Evolutionary conservation across 2,113 vertebrate genomes (phyloP).

Genomic region (Xiphorhynchus elegans): DNA sequence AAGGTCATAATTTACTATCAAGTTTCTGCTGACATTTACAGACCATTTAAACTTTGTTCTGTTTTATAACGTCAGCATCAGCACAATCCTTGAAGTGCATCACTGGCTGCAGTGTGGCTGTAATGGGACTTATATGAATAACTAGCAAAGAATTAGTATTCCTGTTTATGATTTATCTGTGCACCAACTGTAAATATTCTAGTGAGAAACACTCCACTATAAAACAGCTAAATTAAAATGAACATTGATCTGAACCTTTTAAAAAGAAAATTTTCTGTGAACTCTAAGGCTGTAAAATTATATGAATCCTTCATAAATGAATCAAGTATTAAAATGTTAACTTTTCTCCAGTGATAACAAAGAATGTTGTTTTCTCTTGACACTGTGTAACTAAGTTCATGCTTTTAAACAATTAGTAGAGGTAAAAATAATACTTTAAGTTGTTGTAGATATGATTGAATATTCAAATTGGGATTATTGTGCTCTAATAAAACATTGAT

Average conservation of each 20-base stretch:
- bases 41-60: slow-evolving; percentile 70
- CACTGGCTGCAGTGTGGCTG: slow-evolving; percentile 38
- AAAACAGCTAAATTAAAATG: background rate
- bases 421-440: background rate
- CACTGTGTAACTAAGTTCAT: background rate
- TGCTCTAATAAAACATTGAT: background rate
- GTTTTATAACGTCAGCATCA: slow-evolving; percentile 62
- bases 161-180: slow-evolving; percentile 49
- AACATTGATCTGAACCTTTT: background rate
- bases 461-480: background rate
- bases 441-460: background rate
- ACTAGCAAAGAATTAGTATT: slow-evolving; percentile 57
- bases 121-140: slow-evolving; percentile 58
- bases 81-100: slow-evolving; percentile 68
- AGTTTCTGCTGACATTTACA: slow-evolving; percentile 73
- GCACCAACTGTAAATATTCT: slow-evolving; percentile 27
- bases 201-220: background rate
- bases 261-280: background rate
- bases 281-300: background rate
- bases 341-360: background rate
- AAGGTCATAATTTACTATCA: slow-evolving; percentile 68
- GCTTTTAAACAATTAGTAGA: background rate
- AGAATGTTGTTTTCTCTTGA: background rate
- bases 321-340: background rate
- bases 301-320: background rate